Percentiles rank a stretch among this genome's conserved stretches.
Evolutionary conservation across 2,113 vertebrate genomes (phyloP).

Genomic region (Hippocampus barbouri): DNA sequence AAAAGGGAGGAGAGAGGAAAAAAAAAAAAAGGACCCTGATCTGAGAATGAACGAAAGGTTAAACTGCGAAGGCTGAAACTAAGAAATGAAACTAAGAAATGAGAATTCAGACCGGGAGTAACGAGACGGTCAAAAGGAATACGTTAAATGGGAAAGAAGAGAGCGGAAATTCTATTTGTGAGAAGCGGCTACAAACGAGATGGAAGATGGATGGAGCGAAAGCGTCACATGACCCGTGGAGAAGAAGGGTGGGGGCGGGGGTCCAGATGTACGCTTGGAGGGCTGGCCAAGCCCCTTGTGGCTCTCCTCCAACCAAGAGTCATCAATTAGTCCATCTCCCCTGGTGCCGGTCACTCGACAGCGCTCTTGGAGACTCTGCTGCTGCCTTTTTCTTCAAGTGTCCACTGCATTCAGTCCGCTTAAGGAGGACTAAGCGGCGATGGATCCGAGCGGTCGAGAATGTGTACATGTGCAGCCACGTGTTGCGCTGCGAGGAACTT

Average conservation of each 20-base stretch:
- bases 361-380: conserved; percentile 24
- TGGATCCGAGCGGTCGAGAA: conserved; percentile 13
- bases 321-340: conserved; percentile 46
- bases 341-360: conserved; percentile 12
- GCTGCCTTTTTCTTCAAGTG: conserved; percentile 10
- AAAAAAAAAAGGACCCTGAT: conserved; percentile 14
- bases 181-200: background rate
- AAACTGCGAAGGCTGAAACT: conserved; percentile 41
- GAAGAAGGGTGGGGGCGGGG: conserved; percentile 20
- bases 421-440: conserved; percentile 25
- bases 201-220: background rate
- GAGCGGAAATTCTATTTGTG: too few species aligned
- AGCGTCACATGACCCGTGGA: conserved; percentile 2
- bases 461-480: too few species aligned
- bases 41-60: conserved; percentile 56
- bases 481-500: conserved; percentile 34
- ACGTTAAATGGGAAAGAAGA: conserved; percentile 12
- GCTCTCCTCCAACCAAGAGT: conserved; percentile 37
- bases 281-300: conserved; percentile 32
- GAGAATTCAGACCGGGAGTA: conserved; percentile 52
- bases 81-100: conserved; percentile 28
- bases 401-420: conserved; percentile 3
- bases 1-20: conserved; percentile 8
- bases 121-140: conserved; percentile 2
- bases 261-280: conserved; percentile 54